These are phyloP conservation scores for Corvus hawaiiensis DNA, from an alignment of 2,113 vertebrate species.

Conservation along the genomic window DNA sequence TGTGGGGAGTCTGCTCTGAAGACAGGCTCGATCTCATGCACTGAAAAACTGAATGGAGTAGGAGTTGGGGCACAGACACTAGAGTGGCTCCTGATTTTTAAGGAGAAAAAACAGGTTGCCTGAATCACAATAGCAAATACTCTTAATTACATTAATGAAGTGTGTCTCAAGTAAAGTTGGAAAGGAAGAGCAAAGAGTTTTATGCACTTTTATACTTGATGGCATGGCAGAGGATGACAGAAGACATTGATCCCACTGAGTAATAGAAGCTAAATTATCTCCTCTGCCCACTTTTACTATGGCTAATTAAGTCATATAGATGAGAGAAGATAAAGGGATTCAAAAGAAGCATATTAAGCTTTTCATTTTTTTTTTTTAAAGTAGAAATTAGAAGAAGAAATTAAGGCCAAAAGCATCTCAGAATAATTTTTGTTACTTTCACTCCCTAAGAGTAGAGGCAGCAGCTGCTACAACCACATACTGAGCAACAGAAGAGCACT, in stretches of 20 bases:
- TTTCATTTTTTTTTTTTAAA: neutral
- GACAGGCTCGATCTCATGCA: neutral
- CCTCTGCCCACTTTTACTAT: neutral
- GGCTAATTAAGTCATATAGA: neutral
- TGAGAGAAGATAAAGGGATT: neutral
- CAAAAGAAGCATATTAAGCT: neutral
- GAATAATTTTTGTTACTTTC: neutral
- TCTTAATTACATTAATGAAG: neutral
- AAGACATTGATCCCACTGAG: neutral
- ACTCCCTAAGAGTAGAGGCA: neutral
- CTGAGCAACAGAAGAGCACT: neutral
- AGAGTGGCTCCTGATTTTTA: neutral
- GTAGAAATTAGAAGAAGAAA: neutral
- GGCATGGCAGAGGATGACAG: neutral
- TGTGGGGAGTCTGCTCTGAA: neutral
- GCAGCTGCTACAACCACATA: neutral
- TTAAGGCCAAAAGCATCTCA: neutral
- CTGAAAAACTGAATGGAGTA: neutral
- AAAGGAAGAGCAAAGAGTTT: neutral
- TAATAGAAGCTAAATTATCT: neutral
- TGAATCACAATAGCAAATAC: neutral
- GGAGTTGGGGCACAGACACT: neutral
- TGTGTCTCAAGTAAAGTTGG: neutral
- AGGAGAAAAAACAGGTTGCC: neutral
- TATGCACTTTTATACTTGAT: neutral